phyloP scores from a whole-genome alignment of 2,888 invertebrate species.

The Drosophila austrosaltans region DNA sequence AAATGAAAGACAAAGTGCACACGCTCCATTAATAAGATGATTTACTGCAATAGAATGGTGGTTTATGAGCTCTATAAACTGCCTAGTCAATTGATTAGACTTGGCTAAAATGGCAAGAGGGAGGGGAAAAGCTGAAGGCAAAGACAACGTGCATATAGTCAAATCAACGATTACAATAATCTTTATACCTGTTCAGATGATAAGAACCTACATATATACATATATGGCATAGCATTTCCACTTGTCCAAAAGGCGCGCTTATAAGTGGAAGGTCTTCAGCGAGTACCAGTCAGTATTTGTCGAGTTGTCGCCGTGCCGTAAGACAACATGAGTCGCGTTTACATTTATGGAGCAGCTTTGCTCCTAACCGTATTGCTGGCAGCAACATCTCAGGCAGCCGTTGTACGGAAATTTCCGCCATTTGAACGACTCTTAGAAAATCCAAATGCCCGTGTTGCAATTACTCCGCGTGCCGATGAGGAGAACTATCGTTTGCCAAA shows the following conservation, averaged over 20 bases:
- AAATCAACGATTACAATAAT: constrained; percentile 55
- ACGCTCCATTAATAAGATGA: not conserved
- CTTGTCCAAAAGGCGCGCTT: constrained; percentile 36
- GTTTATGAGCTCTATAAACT: not conserved
- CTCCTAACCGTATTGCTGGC: constrained; percentile 50
- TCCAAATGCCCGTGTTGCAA: constrained; percentile 46
- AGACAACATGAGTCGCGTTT: constrained; percentile 52
- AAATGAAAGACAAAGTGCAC: not conserved
- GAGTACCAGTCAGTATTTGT: constrained; percentile 49
- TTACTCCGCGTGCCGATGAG: constrained; percentile 45
- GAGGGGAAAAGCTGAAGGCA: not conserved
- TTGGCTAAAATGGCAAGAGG: not conserved
- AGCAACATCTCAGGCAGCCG: constrained; percentile 49
- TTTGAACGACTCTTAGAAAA: constrained; percentile 55
- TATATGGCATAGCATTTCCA: not conserved
- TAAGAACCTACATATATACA: constrained; percentile 38
- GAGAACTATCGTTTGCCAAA: constrained; percentile 85
- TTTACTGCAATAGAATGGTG: not conserved
- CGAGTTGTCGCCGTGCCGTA: constrained; percentile 50
- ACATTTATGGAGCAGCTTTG: constrained; percentile 24
- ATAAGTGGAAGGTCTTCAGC: constrained; percentile 41
- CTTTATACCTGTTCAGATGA: constrained; percentile 39
- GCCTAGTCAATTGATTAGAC: constrained; percentile 6
- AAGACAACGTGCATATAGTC: not conserved
- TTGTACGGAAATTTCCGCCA: constrained; percentile 58